phyloP scores from a whole-genome alignment of 2,797 vertebrate species.

The Tinamus major region DNA sequence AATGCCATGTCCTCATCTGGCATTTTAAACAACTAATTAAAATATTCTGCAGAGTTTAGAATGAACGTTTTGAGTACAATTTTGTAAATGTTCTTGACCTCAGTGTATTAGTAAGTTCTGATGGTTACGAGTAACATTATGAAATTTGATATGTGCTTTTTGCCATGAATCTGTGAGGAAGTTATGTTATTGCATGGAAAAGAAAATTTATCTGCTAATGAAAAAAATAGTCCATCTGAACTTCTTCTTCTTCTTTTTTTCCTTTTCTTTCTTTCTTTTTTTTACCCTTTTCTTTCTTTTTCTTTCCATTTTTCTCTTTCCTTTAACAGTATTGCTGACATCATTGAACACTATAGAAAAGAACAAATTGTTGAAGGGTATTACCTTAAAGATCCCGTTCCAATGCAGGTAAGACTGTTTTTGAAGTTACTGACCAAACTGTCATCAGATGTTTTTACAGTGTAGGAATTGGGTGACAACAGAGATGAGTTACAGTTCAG shows the following conservation, averaged over 20 bases:
- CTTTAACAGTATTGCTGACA: slow-evolving; percentile 93
- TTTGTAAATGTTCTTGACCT: slow-evolving; percentile 21
- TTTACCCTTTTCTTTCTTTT: too few relatives aligned
- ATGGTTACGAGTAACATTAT: background rate
- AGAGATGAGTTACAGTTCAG: background rate
- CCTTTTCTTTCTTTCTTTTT: too few relatives aligned
- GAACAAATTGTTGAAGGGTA: slow-evolving; percentile 99
- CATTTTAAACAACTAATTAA: slow-evolving; percentile 15
- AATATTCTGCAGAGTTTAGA: slow-evolving; percentile 25
- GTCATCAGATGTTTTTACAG: background rate
- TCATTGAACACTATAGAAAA: slow-evolving; percentile 98
- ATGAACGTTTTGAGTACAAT: background rate
- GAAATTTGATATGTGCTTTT: slow-evolving; percentile 20
- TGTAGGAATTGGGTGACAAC: background rate
- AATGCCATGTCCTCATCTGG: background rate
- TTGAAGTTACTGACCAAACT: background rate
- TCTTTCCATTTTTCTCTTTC: too few relatives aligned
- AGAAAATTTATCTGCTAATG: background rate
- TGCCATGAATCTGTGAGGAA: background rate
- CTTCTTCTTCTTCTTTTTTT: background rate
- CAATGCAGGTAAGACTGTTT: slow-evolving; percentile 89
- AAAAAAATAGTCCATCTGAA: background rate
- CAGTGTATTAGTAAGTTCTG: slow-evolving; percentile 12
- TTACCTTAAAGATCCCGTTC: slow-evolving; percentile 95
- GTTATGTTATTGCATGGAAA: background rate